Percentiles rank a stretch among this genome's conserved stretches.
Evolutionary conservation across 1,140 invertebrate genomes (phyloP).

Genomic region (Drosophila nebulosa): DNA sequence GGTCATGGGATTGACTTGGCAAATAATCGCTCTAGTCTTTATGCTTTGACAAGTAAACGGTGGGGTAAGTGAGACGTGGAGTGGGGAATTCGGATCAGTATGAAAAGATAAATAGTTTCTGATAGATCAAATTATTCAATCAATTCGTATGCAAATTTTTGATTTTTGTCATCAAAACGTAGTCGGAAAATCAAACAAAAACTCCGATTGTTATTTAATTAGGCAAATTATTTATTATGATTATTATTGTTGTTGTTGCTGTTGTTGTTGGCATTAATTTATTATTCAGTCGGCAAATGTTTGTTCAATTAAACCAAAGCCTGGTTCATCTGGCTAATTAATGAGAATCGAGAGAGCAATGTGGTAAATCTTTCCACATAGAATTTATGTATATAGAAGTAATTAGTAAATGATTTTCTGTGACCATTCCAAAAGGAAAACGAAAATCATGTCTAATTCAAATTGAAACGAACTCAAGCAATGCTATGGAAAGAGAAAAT

Average conservation of each 20-base stretch:
- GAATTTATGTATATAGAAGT: constrained; percentile 33
- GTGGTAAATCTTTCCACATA: constrained; percentile 6
- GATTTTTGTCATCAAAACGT: not conserved
- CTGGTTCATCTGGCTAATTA: constrained; percentile 28
- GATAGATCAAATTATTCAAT: not conserved
- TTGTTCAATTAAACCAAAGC: constrained; percentile 37
- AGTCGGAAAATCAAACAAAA: constrained; percentile 1
- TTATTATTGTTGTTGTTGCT: not conserved
- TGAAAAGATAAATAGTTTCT: constrained; percentile 25
- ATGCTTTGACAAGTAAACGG: constrained; percentile 42
- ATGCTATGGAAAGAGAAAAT: not conserved
- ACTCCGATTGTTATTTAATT: constrained; percentile 46
- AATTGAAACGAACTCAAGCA: not conserved
- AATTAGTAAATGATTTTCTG: constrained; percentile 48
- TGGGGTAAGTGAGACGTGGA: too few relatives aligned
- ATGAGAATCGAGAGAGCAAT: constrained; percentile 10
- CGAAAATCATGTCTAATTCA: not conserved
- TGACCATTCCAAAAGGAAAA: not conserved
- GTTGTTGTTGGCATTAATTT: constrained; percentile 23
- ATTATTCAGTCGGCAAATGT: constrained; percentile 17
- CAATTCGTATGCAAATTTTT: not conserved
- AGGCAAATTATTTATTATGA: constrained; percentile 28
- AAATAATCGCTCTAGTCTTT: constrained; percentile 21
- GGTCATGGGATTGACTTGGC: constrained; percentile 31
- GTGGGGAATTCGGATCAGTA: not conserved